Conservation (phyloP, 2,797 vertebrate species). For the Busarellus nigricollis region DNA sequence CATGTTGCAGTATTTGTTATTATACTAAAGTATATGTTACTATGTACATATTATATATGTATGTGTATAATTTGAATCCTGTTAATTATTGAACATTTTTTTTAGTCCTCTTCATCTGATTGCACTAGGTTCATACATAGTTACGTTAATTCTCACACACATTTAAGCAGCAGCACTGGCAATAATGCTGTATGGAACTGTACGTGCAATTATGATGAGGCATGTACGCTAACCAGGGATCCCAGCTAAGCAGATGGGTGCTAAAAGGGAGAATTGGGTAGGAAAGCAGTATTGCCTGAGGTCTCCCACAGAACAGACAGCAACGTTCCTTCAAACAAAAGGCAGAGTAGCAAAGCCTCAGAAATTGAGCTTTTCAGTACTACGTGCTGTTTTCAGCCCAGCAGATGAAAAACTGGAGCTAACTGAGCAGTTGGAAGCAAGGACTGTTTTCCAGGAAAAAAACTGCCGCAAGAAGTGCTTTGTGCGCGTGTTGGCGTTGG, state of each 20-base stretch:
- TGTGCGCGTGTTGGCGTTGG: not conserved
- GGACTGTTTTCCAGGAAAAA: slow-evolving; percentile 24
- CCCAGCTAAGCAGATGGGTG: not conserved
- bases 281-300: not conserved
- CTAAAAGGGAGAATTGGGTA: not conserved
- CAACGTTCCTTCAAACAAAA: not conserved
- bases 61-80: not conserved
- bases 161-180: not conserved
- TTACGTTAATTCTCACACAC: not conserved
- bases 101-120: not conserved
- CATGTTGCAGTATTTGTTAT: not conserved
- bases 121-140: not conserved
- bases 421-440: not conserved
- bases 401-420: not conserved
- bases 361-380: not conserved
- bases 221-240: not conserved
- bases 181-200: not conserved
- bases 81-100: not conserved
- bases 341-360: not conserved
- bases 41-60: not conserved
- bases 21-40: not conserved
- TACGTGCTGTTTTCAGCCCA: not conserved
- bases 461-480: not conserved
- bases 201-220: not conserved
- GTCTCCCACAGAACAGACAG: not conserved